Percentiles rank a stretch among this genome's conserved stretches.
Evolutionary conservation across 2,888 invertebrate species (phyloP).

Genomic region (Epistrophe eligans): DNA sequence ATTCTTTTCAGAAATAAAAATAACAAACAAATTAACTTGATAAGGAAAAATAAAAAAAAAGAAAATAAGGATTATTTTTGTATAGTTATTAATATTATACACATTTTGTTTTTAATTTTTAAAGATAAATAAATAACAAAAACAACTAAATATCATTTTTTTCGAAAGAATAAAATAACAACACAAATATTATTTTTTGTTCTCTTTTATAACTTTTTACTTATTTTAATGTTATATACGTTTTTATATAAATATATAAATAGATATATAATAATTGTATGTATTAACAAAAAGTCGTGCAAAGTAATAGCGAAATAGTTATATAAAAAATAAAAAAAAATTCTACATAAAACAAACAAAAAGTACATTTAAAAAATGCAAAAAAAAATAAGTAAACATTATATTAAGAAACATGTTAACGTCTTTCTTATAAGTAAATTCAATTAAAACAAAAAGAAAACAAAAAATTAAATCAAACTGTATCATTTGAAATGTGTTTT

Average conservation of each 20-base stretch:
- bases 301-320: slow-evolving; percentile 56
- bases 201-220: slow-evolving; percentile 43
- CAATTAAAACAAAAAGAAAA: slow-evolving; percentile 50
- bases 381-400: slow-evolving; percentile 22
- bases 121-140: slow-evolving; percentile 3
- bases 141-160: slow-evolving; percentile 27
- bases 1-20: slow-evolving; percentile 32
- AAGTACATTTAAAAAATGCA: slow-evolving; percentile 46
- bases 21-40: slow-evolving; percentile 4
- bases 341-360: slow-evolving; percentile 10
- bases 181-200: slow-evolving; percentile 15
- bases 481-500: slow-evolving; percentile 34
- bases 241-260: slow-evolving; percentile 36
- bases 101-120: slow-evolving; percentile 26
- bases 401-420: slow-evolving; percentile 54
- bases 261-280: slow-evolving; percentile 28
- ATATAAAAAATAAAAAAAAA: slow-evolving; percentile 7
- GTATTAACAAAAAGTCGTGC: slow-evolving; percentile 53
- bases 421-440: slow-evolving; percentile 69
- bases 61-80: slow-evolving; percentile 30
- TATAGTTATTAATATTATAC: slow-evolving; percentile 50
- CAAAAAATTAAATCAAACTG: slow-evolving; percentile 59
- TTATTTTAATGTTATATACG: slow-evolving; percentile 55
- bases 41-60: slow-evolving; percentile 7
- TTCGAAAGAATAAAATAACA: slow-evolving; percentile 5